phyloP scores from a whole-genome alignment of 2,888 invertebrate species.

The Bembecia ichneumoniformis region DNA sequence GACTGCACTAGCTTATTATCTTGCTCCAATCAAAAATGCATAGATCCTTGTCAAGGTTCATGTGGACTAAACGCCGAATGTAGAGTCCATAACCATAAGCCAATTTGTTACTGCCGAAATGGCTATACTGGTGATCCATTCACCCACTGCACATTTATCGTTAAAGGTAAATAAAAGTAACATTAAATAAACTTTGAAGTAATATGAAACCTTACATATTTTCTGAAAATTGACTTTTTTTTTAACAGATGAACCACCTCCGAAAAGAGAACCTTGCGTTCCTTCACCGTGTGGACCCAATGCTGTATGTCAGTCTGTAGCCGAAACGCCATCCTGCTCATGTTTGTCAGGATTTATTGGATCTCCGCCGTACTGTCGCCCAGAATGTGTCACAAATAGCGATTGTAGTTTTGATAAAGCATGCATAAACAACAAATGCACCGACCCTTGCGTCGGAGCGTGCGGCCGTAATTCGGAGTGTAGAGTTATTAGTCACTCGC shows the following conservation, averaged over 20 bases:
- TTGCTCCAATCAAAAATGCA: slow-evolving; percentile 84
- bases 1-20: slow-evolving; percentile 83
- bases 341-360: slow-evolving; percentile 81
- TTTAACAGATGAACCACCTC: slow-evolving; percentile 31
- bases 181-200: not conserved
- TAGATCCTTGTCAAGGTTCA: slow-evolving; percentile 84
- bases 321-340: slow-evolving; percentile 76
- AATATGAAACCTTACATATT: not conserved
- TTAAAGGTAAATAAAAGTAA: slow-evolving; percentile 33
- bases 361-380: slow-evolving; percentile 82
- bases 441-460: slow-evolving; percentile 84
- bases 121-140: slow-evolving; percentile 87
- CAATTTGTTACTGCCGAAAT: slow-evolving; percentile 85
- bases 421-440: slow-evolving; percentile 84
- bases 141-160: slow-evolving; percentile 68
- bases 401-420: slow-evolving; percentile 84
- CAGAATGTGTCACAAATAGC: slow-evolving; percentile 86
- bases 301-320: slow-evolving; percentile 75
- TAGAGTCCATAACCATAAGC: slow-evolving; percentile 85
- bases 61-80: slow-evolving; percentile 86
- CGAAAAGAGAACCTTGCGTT: slow-evolving; percentile 69
- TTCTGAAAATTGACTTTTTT: not conserved
- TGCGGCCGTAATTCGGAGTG: slow-evolving; percentile 85
- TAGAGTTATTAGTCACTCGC: slow-evolving; percentile 86
- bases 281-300: slow-evolving; percentile 87